phyloP scores from a whole-genome alignment of 1,140 invertebrate species.

The Trichoplusia ni region DNA sequence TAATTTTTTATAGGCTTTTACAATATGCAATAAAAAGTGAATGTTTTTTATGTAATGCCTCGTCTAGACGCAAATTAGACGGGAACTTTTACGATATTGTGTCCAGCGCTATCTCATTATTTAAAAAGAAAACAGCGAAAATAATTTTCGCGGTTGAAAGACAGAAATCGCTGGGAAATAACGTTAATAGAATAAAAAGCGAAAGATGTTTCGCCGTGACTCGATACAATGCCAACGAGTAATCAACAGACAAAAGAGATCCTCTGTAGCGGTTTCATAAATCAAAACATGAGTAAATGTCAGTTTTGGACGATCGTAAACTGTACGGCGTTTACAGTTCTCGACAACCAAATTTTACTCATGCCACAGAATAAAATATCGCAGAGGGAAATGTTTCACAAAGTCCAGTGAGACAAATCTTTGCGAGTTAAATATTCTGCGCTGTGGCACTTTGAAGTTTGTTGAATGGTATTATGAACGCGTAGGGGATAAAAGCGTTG shows the following conservation, averaged over 20 bases:
- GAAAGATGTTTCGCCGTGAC: constrained; percentile 8
- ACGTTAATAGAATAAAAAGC: constrained; percentile 13
- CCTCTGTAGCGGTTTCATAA: constrained; percentile 39
- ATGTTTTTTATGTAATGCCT: too few relatives aligned
- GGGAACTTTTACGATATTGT: constrained; percentile 37
- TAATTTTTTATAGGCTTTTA: too few relatives aligned
- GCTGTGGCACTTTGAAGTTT: not conserved
- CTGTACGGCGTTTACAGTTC: constrained; percentile 24
- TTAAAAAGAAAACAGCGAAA: constrained; percentile 40
- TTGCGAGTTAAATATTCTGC: not conserved
- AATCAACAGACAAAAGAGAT: constrained; percentile 42
- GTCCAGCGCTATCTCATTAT: constrained; percentile 31
- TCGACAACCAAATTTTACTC: not conserved
- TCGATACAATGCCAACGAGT: constrained; percentile 39
- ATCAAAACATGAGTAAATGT: constrained; percentile 55
- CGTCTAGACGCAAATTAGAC: constrained; percentile 38
- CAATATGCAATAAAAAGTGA: too few relatives aligned
- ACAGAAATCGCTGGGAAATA: constrained; percentile 14
- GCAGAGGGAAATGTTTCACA: not conserved
- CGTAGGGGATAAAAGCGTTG: constrained; percentile 9
- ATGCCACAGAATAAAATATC: constrained; percentile 4
- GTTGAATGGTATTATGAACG: constrained; percentile 6
- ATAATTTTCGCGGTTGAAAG: constrained; percentile 34
- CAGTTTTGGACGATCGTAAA: constrained; percentile 49
- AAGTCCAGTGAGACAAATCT: not conserved